A percentile compares a stretch with the other conserved stretches of the same genome.
These are phyloP conservation scores for Carposina sasakii DNA, from an alignment of 1,140 invertebrate genomes.

Conservation along the genomic window DNA sequence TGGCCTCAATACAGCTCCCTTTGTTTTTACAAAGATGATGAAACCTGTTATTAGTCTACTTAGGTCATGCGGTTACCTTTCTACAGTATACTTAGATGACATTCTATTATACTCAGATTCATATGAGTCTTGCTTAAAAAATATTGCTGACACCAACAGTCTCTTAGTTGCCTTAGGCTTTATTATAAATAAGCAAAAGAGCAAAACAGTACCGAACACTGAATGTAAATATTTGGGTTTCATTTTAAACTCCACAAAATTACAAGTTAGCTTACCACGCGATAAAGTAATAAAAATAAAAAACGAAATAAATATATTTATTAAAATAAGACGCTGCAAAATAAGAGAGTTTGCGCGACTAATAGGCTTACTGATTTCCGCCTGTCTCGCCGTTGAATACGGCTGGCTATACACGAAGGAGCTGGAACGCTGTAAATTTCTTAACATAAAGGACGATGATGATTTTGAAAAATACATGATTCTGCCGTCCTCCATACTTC, in stretches of 20 bases:
- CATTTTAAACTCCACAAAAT: not conserved
- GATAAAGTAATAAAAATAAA: not conserved
- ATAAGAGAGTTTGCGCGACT: slow-evolving; percentile 8
- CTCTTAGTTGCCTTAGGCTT: slow-evolving; percentile 4
- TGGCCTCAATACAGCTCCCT: slow-evolving; percentile 3
- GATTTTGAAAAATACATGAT: slow-evolving; percentile 6
- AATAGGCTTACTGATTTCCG: not conserved
- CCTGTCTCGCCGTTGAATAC: not conserved
- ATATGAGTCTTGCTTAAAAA: slow-evolving; percentile 6
- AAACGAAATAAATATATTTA: not conserved
- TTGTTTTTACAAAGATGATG: slow-evolving; percentile 11
- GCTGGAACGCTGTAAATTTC: slow-evolving; percentile 6
- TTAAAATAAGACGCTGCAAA: not conserved
- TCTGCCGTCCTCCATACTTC: not conserved
- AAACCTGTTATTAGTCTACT: slow-evolving; percentile 4
- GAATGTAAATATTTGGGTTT: not conserved
- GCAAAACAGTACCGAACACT: not conserved
- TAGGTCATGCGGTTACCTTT: not conserved
- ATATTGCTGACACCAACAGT: slow-evolving; percentile 8
- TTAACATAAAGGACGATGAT: slow-evolving; percentile 1
- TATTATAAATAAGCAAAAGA: slow-evolving; percentile 9
- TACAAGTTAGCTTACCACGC: not conserved
- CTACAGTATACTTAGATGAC: slow-evolving; percentile 9
- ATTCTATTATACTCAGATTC: slow-evolving; percentile 4
- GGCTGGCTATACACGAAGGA: slow-evolving; percentile 11